phyloP scores from a whole-genome alignment of 2,888 invertebrate genomes.

The Dasysyrphus tricinctus region DNA sequence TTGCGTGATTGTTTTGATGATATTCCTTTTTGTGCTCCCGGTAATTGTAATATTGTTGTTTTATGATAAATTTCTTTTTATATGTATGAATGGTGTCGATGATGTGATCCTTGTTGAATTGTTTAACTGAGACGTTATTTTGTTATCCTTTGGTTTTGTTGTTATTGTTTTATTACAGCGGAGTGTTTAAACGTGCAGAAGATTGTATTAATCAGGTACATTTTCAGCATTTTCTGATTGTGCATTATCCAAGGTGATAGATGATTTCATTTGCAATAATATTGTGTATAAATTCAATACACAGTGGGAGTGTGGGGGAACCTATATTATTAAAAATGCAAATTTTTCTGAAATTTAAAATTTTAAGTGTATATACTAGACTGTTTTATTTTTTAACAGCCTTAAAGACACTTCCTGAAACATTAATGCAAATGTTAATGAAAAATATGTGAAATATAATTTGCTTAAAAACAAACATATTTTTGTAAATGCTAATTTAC shows the following conservation, averaged over 20 bases:
- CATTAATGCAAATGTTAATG: background rate
- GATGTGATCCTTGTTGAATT: slow-evolving; percentile 9
- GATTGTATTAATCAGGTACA: background rate
- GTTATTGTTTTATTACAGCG: background rate
- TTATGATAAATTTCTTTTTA: background rate
- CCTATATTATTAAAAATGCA: slow-evolving; percentile 17
- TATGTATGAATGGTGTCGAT: background rate
- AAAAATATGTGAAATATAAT: background rate
- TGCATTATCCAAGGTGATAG: background rate
- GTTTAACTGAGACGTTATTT: slow-evolving; percentile 23
- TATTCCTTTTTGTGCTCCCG: background rate
- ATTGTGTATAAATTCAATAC: slow-evolving; percentile 5
- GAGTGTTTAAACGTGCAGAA: background rate
- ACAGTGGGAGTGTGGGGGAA: background rate
- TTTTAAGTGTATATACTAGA: background rate
- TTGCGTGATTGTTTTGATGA: background rate
- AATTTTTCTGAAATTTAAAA: slow-evolving; percentile 7
- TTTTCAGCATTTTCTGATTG: background rate
- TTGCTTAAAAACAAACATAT: background rate
- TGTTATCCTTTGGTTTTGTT: background rate
- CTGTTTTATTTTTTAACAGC: background rate
- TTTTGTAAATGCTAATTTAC: background rate
- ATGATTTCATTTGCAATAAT: background rate
- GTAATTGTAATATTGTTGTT: background rate
- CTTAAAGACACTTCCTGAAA: background rate